Percentiles rank a stretch among this genome's conserved stretches.
phyloP scores from a whole-genome alignment of 2,113 vertebrate genomes.

The Apus apus region DNA sequence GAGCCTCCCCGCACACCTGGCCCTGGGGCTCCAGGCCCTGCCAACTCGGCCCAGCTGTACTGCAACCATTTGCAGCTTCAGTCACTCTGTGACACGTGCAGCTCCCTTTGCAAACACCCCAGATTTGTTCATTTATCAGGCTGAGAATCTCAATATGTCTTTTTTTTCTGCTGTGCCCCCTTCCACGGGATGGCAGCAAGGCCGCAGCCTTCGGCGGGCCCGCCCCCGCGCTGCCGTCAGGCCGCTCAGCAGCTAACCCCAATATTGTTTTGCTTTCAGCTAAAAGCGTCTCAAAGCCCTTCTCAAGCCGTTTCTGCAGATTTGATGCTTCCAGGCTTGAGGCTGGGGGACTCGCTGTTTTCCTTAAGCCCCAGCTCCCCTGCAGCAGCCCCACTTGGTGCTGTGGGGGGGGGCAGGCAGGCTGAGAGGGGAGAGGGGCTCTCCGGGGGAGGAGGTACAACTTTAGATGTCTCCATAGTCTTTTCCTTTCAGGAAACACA shows the following conservation, averaged over 20 bases:
- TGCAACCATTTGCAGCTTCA: accelerated
- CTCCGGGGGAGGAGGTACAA: conserved; percentile 64
- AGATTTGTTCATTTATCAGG: neutral
- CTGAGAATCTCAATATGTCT: neutral
- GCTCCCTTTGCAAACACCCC: too few relatives aligned
- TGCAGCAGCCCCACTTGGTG: neutral
- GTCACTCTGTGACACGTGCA: neutral
- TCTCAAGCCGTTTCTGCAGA: neutral
- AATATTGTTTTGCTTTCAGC: neutral
- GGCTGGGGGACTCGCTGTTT: neutral
- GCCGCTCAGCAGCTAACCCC: neutral
- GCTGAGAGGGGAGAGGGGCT: neutral
- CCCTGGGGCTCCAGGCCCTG: neutral
- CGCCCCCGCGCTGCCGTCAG: accelerated
- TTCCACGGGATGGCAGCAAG: neutral
- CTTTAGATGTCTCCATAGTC: conserved; percentile 74
- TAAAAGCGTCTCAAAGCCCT: neutral
- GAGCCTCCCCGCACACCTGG: neutral
- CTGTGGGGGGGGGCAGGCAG: neutral
- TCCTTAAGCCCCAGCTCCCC: too few relatives aligned
- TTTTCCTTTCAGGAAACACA: conserved; percentile 97
- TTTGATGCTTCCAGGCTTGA: neutral
- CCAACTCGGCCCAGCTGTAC: neutral
- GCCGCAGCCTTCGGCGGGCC: neutral
- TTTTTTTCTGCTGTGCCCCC: neutral